Conservation (phyloP, 2,888 invertebrate genomes). For the Siphlonurus alternatus region DNA sequence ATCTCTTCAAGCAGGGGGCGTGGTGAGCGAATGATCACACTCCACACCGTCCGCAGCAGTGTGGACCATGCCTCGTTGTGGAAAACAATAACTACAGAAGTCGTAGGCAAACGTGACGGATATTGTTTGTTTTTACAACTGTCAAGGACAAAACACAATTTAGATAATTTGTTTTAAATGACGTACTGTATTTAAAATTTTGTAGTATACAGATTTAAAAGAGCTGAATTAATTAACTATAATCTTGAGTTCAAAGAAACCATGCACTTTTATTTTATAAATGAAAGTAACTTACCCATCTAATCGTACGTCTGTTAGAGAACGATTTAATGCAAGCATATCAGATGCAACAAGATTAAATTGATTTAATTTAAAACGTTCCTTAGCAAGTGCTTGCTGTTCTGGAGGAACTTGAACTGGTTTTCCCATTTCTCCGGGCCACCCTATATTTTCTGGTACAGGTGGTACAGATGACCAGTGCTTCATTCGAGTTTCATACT, state of each 20-base stretch:
- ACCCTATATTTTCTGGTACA: constrained; percentile 45
- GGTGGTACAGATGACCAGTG: constrained; percentile 56
- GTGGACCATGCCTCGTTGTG: constrained; percentile 99
- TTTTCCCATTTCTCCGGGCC: constrained; percentile 80
- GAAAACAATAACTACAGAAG: constrained; percentile 96
- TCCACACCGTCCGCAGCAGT: constrained; percentile 87
- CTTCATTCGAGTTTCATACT: constrained; percentile 22
- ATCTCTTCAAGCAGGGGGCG: constrained; percentile 75
- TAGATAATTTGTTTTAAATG: constrained; percentile 1
- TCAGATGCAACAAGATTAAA: constrained; percentile 97
- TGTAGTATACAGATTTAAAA: not conserved
- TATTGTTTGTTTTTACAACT: constrained; percentile 70
- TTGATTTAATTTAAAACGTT: constrained; percentile 95
- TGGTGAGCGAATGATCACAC: constrained; percentile 91
- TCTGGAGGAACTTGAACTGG: constrained; percentile 81
- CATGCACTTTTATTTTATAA: not conserved
- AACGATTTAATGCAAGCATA: constrained; percentile 90
- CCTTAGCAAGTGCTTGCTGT: constrained; percentile 75
- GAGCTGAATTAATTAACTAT: not conserved
- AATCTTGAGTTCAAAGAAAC: not conserved
- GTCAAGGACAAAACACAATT: constrained; percentile 17
- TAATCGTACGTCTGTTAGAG: constrained; percentile 82
- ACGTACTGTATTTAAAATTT: constrained; percentile 5
- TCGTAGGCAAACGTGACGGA: constrained; percentile 66
- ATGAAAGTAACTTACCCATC: constrained; percentile 76